phyloP scores from a whole-genome alignment of 2,113 vertebrate genomes.

The Etheostoma cragini region DNA sequence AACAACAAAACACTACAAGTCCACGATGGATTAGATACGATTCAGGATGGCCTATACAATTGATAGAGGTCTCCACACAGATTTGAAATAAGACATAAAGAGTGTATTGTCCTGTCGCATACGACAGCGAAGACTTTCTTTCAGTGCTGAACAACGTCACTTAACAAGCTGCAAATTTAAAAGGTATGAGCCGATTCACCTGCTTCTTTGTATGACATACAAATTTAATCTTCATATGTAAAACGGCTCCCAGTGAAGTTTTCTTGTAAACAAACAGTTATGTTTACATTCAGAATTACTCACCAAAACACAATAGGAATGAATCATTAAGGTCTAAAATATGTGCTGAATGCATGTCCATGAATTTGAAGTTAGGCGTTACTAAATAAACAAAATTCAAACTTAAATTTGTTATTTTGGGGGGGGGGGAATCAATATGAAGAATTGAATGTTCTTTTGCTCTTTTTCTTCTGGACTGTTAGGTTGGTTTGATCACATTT shows the following conservation, averaged over 20 bases:
- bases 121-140: no score
- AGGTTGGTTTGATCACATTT: background rate
- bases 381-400: background rate
- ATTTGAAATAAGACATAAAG: no score
- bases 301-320: background rate
- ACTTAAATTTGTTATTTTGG: background rate
- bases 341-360: background rate
- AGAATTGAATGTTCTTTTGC: background rate
- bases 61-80: no score
- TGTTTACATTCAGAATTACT: background rate
- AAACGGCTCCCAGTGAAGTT: constrained; percentile 2
- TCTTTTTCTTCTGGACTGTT: no score
- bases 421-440: background rate
- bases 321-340: background rate
- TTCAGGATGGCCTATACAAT: no score
- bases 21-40: no score
- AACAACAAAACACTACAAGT: no score
- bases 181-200: background rate
- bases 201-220: background rate
- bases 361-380: background rate
- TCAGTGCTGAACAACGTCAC: background rate
- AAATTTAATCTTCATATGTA: constrained; percentile 3
- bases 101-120: no score
- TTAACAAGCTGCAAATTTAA: background rate
- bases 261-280: constrained; percentile 2